These are phyloP conservation scores for Bettongia penicillata DNA, from an alignment of 2,113 vertebrate genomes.

Conservation along the genomic window DNA sequence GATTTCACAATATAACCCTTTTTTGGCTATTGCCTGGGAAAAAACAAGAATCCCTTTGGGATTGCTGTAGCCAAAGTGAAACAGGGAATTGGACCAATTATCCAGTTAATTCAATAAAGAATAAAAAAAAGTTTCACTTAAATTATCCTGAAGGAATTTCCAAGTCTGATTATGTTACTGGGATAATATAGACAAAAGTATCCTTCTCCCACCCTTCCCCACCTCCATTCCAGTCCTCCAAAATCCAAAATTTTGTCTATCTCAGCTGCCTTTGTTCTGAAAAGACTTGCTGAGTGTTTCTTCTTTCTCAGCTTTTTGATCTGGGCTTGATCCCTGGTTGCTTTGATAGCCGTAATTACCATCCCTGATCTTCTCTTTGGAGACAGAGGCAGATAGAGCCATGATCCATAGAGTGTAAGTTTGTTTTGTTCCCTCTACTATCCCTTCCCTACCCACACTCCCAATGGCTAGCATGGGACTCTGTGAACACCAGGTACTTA, in stretches of 20 bases:
- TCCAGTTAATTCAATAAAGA: conserved; percentile 7
- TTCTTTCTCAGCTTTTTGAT: neutral
- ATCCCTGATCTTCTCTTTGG: neutral
- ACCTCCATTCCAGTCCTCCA: neutral
- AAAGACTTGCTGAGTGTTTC: neutral
- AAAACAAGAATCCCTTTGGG: neutral
- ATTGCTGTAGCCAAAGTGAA: neutral
- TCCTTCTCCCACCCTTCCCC: neutral
- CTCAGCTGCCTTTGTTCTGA: neutral
- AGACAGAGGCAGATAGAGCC: neutral
- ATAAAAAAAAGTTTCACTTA: neutral
- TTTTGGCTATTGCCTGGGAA: neutral
- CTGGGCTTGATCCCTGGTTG: neutral
- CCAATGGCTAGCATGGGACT: neutral
- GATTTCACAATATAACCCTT: neutral
- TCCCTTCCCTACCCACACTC: neutral
- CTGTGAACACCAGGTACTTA: neutral
- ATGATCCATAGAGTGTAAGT: neutral
- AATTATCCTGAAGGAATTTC: conserved; percentile 18
- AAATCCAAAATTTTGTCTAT: neutral
- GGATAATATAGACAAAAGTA: neutral
- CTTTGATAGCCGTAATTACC: neutral
- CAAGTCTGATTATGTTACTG: neutral
- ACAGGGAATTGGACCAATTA: neutral
- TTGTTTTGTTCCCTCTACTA: neutral